These are phyloP conservation scores for Siderastrea radians DNA, from an alignment of 92 coral and sea anemone species.

Conservation along the genomic window DNA sequence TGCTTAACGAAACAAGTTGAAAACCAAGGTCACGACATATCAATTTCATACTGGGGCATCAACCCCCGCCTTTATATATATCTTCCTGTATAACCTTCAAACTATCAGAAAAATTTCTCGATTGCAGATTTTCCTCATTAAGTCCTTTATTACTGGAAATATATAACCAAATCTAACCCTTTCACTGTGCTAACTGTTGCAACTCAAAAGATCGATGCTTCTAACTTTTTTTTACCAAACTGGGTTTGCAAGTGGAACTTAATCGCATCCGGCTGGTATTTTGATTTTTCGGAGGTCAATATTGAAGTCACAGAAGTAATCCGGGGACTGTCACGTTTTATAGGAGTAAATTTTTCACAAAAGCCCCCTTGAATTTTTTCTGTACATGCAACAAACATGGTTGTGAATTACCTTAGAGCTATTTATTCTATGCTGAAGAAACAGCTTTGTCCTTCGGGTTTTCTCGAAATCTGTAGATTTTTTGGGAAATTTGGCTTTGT, in stretches of 20 bases:
- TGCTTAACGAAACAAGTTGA: not conserved
- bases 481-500: too few relatives aligned
- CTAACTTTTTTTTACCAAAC: too few relatives aligned
- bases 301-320: not conserved
- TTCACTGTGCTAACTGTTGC: too few relatives aligned
- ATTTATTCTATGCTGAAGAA: too few relatives aligned
- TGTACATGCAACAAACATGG: too few relatives aligned
- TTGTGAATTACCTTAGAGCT: too few relatives aligned
- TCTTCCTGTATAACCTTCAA: not conserved
- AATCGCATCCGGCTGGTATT: not conserved
- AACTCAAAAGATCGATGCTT: too few relatives aligned
- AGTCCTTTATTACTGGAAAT: not conserved
- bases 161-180: too few relatives aligned
- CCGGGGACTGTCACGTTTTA: not conserved
- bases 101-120: not conserved
- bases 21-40: slow-evolving; percentile 5
- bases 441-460: too few relatives aligned
- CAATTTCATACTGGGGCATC: not conserved
- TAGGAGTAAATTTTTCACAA: not conserved
- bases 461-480: not conserved
- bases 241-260: not conserved
- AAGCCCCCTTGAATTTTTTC: too few relatives aligned
- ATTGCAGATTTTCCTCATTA: not conserved
- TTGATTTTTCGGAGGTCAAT: not conserved
- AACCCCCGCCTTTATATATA: not conserved